Evolutionary conservation across 1,140 invertebrate genomes (phyloP).

Genomic region (Ceratitis capitata): DNA sequence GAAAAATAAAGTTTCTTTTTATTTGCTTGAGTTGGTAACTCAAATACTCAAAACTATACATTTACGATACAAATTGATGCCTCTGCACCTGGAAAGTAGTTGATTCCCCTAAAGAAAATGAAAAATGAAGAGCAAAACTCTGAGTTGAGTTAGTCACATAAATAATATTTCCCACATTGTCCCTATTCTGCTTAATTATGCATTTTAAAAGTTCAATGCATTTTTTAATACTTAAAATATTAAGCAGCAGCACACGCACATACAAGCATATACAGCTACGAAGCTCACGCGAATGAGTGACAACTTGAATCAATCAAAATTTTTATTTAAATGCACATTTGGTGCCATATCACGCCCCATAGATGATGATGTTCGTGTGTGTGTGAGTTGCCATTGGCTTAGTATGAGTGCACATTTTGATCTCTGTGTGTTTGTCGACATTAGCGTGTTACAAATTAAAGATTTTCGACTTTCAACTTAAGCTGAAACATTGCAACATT

Average conservation of each 20-base stretch:
- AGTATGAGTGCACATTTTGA: background rate
- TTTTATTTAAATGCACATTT: background rate
- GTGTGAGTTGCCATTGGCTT: too few relatives aligned
- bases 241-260: background rate
- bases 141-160: background rate
- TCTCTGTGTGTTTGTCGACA: constrained; percentile 29
- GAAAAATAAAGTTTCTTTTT: too few relatives aligned
- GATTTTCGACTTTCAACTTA: constrained; percentile 26
- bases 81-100: background rate
- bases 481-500: constrained; percentile 29
- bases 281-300: background rate
- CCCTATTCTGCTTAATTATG: background rate
- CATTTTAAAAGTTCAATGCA: background rate
- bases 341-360: background rate
- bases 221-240: background rate
- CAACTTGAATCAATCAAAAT: constrained; percentile 28
- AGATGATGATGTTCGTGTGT: background rate
- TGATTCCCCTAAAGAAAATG: background rate
- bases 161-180: background rate
- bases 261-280: background rate
- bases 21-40: background rate
- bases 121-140: background rate
- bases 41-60: background rate
- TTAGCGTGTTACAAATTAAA: background rate
- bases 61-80: background rate